A percentile compares a stretch with the other conserved stretches of the same genome.
These are phyloP conservation scores for Cuculus canorus DNA, from an alignment of 2,797 vertebrate species.

Conservation along the genomic window DNA sequence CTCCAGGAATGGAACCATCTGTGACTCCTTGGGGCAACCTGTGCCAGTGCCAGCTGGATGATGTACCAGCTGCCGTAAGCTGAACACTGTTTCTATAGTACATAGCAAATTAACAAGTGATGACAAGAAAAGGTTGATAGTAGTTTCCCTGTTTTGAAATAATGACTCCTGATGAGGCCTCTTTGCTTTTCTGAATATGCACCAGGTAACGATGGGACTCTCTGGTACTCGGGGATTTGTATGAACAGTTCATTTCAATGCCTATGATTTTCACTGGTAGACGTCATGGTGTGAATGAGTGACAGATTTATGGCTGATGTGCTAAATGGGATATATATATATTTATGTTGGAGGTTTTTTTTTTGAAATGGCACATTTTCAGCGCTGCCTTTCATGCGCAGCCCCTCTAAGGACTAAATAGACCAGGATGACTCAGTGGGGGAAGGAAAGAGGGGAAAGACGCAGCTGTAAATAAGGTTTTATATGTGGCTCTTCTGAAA, in stretches of 20 bases:
- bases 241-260: slow-evolving; percentile 23
- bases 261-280: slow-evolving; percentile 13
- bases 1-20: no score
- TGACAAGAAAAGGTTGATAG: background rate
- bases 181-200: background rate
- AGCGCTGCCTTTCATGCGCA: background rate
- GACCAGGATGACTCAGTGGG: background rate
- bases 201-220: background rate
- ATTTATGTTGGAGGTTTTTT: background rate
- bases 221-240: background rate
- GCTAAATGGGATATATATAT: background rate
- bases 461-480: background rate
- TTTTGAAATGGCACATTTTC: background rate
- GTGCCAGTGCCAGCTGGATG: no score
- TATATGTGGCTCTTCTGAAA: background rate
- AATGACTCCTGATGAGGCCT: background rate
- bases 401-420: background rate
- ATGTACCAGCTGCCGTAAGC: background rate
- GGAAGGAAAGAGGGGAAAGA: background rate
- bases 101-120: background rate
- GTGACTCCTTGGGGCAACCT: no score
- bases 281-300: background rate
- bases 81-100: background rate
- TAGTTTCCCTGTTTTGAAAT: background rate
- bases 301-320: slow-evolving; percentile 1